Percentiles rank a stretch among this genome's conserved stretches.
Conservation (phyloP, 2,888 invertebrate genomes). For the Andrena hattorfiana region DNA sequence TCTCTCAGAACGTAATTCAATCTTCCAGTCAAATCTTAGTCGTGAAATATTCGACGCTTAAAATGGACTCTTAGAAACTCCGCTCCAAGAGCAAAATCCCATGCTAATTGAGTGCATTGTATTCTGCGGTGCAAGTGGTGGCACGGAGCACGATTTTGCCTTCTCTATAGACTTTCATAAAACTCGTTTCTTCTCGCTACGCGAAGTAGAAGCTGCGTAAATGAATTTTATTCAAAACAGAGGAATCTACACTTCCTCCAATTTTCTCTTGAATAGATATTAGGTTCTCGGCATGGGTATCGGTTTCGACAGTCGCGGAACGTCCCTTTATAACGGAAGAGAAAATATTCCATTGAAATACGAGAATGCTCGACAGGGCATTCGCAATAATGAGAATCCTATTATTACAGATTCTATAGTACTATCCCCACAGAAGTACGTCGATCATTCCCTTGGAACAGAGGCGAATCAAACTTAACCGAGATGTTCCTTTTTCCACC, state of each 20-base stretch:
- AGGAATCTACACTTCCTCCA: no score
- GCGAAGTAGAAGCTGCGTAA: background rate
- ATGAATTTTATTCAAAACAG: background rate
- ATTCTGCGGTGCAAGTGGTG: background rate
- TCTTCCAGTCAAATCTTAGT: constrained; percentile 1
- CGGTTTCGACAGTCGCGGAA: background rate
- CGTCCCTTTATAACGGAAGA: no score
- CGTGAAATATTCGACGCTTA: background rate
- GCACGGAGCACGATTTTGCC: no score
- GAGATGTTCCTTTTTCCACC: no score
- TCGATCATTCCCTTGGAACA: no score
- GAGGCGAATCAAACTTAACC: no score
- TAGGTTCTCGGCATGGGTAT: background rate
- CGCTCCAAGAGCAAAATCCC: background rate
- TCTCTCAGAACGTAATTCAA: background rate
- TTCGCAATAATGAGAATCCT: no score
- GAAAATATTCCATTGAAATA: no score
- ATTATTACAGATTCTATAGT: no score
- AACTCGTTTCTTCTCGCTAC: background rate
- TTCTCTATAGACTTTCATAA: no score
- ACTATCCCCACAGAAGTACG: no score
- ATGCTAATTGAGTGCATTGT: constrained; percentile 1
- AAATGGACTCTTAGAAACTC: background rate
- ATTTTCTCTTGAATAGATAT: background rate
- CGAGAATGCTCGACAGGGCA: no score